Conservation (phyloP, 1,140 invertebrate species). For the Pogonus chalceus region DNA sequence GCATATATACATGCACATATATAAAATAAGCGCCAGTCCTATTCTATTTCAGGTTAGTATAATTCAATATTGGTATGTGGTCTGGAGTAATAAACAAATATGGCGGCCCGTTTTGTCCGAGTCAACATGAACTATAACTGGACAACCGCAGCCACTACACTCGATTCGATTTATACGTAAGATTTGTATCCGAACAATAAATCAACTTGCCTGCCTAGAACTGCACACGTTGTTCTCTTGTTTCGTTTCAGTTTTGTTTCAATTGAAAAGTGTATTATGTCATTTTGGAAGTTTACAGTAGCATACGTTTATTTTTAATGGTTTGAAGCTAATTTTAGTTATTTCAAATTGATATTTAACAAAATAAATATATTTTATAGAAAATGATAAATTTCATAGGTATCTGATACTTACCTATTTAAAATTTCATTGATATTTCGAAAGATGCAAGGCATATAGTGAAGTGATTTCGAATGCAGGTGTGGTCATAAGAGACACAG, state of each 20-base stretch:
- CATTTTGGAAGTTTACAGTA: background rate
- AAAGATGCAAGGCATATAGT: no score
- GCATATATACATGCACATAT: background rate
- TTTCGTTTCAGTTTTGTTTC: no score
- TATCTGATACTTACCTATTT: no score
- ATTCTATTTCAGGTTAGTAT: background rate
- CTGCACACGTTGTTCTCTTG: background rate
- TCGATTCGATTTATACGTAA: background rate
- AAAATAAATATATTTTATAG: background rate
- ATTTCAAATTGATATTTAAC: background rate
- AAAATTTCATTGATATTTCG: no score
- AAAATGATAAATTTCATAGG: no score
- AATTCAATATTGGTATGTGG: background rate
- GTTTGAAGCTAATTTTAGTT: background rate
- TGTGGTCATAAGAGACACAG: no score
- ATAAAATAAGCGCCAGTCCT: background rate
- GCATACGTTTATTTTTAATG: background rate
- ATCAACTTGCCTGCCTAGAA: background rate
- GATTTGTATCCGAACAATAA: constrained; percentile 5
- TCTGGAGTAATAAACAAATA: background rate
- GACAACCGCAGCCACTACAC: background rate
- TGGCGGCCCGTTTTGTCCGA: background rate
- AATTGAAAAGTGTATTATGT: no score
- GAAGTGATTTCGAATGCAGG: no score
- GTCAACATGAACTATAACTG: background rate